Conservation (phyloP, 2,113 vertebrate genomes). For the Hydropotes inermis region DNA sequence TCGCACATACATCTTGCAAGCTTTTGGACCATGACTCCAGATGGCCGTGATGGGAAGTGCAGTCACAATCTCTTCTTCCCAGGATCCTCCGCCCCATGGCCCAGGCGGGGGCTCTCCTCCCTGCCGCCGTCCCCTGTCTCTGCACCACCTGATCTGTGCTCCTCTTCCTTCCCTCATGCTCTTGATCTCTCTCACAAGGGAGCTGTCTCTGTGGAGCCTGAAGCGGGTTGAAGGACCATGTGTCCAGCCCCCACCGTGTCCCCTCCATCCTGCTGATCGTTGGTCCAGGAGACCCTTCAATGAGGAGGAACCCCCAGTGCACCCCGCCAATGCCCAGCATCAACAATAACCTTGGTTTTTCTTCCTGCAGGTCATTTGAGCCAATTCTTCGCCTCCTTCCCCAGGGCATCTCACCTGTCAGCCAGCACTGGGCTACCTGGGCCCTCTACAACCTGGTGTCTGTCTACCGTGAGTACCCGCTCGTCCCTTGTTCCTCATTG, state of each 20-base stretch:
- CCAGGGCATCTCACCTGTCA: slow-evolving; percentile 93
- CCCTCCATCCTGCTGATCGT: background rate
- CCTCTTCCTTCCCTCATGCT: rapidly evolving
- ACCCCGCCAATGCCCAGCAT: background rate
- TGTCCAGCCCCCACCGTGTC: rapidly evolving
- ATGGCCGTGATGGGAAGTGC: too few relatives aligned
- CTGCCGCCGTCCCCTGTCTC: background rate
- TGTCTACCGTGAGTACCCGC: slow-evolving; percentile 93
- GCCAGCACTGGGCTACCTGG: slow-evolving; percentile 99
- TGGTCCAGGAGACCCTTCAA: background rate
- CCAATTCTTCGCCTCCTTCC: slow-evolving; percentile 98
- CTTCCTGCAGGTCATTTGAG: slow-evolving; percentile 92
- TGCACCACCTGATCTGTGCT: background rate
- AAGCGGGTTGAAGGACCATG: background rate
- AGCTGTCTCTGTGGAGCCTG: background rate
- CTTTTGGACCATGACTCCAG: background rate
- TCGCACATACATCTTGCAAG: rapidly evolving
- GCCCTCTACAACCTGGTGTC: slow-evolving; percentile 97
- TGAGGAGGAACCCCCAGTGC: too few relatives aligned
- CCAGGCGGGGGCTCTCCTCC: background rate
- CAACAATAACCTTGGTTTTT: slow-evolving; percentile 34
- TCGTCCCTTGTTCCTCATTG: background rate
- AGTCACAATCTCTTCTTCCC: background rate
- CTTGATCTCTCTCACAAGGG: background rate
- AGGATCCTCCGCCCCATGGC: background rate